Evolutionary conservation across 2,113 vertebrate species (phyloP).

Genomic region (Sturnus vulgaris): DNA sequence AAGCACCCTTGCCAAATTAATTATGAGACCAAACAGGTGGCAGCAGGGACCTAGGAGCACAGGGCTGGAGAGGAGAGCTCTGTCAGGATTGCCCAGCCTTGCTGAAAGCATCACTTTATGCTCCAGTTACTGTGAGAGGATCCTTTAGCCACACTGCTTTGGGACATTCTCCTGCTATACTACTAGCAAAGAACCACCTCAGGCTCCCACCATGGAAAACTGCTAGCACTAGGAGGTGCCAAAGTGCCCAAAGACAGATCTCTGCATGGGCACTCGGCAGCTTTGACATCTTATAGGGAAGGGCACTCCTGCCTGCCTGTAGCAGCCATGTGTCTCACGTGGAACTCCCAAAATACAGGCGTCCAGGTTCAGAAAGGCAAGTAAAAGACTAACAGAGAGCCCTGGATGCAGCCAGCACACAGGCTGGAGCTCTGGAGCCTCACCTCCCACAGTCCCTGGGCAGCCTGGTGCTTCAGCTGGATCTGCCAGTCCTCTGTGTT

Average conservation of each 20-base stretch:
- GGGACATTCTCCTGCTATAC: neutral
- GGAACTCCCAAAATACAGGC: neutral
- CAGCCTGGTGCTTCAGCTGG: slow-evolving; percentile 86
- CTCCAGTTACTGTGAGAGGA: neutral
- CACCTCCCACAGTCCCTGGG: slow-evolving; percentile 93
- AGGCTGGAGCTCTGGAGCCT: slow-evolving; percentile 20
- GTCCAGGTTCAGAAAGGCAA: neutral
- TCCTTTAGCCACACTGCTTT: neutral
- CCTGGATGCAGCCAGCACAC: neutral
- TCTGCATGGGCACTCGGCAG: neutral
- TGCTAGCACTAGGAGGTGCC: neutral
- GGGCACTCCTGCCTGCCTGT: neutral
- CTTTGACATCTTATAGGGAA: neutral
- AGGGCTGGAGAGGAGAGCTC: neutral
- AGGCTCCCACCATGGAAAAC: neutral
- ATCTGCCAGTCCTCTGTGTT: slow-evolving; percentile 91
- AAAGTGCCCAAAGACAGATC: neutral
- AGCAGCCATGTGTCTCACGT: neutral
- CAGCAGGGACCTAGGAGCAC: neutral
- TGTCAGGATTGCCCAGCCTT: neutral
- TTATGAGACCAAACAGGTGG: neutral
- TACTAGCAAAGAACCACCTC: neutral
- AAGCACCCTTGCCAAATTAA: slow-evolving; percentile 9
- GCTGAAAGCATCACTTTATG: neutral
- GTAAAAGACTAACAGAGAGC: neutral